Evolutionary conservation across 2,113 vertebrate genomes (phyloP).

Genomic region (Machaerirhynchus nigripectus): DNA sequence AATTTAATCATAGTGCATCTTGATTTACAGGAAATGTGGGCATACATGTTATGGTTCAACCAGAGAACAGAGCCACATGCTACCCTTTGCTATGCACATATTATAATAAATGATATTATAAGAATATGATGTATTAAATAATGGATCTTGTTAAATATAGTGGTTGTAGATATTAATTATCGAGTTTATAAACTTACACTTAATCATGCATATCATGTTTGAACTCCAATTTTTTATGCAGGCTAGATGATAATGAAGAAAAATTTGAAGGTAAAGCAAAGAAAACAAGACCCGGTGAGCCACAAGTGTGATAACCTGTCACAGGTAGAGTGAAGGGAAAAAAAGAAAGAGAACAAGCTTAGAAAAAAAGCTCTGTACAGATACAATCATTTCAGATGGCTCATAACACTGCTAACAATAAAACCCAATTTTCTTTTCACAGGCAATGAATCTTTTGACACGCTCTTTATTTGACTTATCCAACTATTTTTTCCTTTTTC

Average conservation of each 20-base stretch:
- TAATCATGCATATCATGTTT: neutral
- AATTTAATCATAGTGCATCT: neutral
- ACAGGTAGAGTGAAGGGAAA: neutral
- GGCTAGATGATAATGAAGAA: neutral
- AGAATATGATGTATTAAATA: neutral
- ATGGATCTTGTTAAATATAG: neutral
- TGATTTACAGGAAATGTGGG: neutral
- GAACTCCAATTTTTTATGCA: neutral
- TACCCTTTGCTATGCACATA: neutral
- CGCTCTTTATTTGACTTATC: neutral
- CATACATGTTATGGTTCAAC: neutral
- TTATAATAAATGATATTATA: neutral
- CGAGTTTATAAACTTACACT: neutral
- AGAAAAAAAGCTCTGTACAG: neutral
- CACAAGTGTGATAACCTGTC: neutral
- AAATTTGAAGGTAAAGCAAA: neutral
- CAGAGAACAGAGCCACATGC: neutral
- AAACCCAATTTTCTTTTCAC: neutral
- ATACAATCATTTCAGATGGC: neutral
- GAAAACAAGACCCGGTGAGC: neutral
- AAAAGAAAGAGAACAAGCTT: neutral
- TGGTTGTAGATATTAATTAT: neutral
- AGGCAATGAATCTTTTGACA: neutral
- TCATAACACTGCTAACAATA: neutral
- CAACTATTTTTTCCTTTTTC: neutral